Conservation (phyloP, 2,113 vertebrate genomes). For the Prochilodus magdalenae region DNA sequence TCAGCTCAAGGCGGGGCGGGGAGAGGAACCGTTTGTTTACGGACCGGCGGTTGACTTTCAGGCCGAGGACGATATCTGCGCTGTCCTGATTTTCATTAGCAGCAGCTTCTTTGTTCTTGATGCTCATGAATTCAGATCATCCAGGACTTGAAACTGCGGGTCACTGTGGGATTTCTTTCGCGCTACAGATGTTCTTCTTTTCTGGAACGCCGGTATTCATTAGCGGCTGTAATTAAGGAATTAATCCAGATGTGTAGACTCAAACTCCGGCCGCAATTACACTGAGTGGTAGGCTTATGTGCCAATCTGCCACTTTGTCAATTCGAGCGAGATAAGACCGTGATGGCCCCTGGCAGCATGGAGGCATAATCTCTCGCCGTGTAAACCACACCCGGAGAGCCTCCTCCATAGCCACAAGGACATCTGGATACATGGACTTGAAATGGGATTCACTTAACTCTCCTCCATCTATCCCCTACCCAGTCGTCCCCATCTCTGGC, state of each 20-base stretch:
- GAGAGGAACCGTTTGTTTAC: constrained; percentile 20
- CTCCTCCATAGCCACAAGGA: no score
- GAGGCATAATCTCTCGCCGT: neutral
- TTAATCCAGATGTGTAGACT: constrained; percentile 66
- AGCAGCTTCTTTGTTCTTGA: no score
- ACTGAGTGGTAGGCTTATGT: constrained; percentile 68
- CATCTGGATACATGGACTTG: constrained; percentile 62
- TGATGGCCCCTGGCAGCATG: constrained; percentile 68
- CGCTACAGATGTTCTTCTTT: neutral
- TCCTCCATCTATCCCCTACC: constrained; percentile 11
- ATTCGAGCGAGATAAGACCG: constrained; percentile 71
- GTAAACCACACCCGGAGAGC: neutral
- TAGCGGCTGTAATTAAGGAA: constrained; percentile 70
- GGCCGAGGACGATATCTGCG: no score
- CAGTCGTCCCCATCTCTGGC: constrained; percentile 18
- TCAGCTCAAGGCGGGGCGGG: constrained; percentile 61
- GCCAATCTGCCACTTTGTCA: constrained; percentile 74
- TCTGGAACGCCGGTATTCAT: neutral
- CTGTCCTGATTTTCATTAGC: neutral
- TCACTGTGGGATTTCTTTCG: neutral
- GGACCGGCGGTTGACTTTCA: neutral
- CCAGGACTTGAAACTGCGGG: neutral
- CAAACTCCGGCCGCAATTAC: constrained; percentile 70
- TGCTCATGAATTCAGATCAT: neutral
- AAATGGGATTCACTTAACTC: constrained; percentile 72